A percentile compares a stretch with the other conserved stretches of the same genome.
Conservation (phyloP, 2,888 invertebrate species). For the Melikaiella ostensackeni region DNA sequence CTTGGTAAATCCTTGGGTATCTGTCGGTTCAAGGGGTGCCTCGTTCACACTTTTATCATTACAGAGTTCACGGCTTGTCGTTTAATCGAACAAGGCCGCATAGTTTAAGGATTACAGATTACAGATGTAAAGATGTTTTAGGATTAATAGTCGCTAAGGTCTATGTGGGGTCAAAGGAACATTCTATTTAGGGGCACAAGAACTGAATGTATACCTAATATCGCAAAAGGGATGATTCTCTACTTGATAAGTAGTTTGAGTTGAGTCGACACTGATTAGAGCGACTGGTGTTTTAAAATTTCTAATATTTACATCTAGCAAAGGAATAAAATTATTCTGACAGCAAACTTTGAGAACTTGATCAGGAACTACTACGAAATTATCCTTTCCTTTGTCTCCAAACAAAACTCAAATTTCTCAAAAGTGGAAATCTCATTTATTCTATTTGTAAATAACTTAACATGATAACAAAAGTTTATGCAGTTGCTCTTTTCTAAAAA, state of each 20-base stretch:
- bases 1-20: slow-evolving; percentile 80
- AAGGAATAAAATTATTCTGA: not conserved
- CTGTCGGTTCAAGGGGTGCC: slow-evolving; percentile 79
- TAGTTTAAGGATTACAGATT: slow-evolving; percentile 23
- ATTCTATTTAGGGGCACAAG: slow-evolving; percentile 34
- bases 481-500: not conserved
- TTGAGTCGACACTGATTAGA: slow-evolving; percentile 31
- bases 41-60: slow-evolving; percentile 68
- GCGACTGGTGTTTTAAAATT: slow-evolving; percentile 39
- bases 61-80: slow-evolving; percentile 42
- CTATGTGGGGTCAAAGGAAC: slow-evolving; percentile 19
- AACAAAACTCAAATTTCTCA: not conserved
- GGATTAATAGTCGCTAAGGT: slow-evolving; percentile 37
- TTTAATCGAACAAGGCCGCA: slow-evolving; percentile 36
- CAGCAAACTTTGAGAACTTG: no score
- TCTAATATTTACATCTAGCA: not conserved
- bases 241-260: slow-evolving; percentile 20
- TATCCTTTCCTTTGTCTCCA: not conserved
- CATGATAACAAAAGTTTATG: not conserved
- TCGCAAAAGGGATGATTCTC: slow-evolving; percentile 24
- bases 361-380: no score
- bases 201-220: slow-evolving; percentile 28
- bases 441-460: not conserved
- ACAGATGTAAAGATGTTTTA: slow-evolving; percentile 3
- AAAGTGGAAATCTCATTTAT: not conserved